Evolutionary conservation across 2,797 vertebrate species (phyloP), one percentile per base, ranked within the genome.

Genomic region (Clarias pachynema): DNA sequence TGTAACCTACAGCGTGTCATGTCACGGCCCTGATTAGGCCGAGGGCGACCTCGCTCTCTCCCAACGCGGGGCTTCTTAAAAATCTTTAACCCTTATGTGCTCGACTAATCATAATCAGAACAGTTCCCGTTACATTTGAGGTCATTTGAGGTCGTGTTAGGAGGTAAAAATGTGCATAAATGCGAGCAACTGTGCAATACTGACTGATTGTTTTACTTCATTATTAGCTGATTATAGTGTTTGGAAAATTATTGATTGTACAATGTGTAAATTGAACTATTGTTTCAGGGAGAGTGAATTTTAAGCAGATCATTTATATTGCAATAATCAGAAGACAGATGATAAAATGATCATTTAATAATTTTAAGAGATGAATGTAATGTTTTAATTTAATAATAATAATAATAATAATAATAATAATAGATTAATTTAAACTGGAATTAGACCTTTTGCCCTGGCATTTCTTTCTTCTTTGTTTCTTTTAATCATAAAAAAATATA

Each of bases 11-110:
- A 94, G 93, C 94, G 92, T 95, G 94, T 95, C 94, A 94, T 95
- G 95, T 95, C 95, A 95, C 91, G 94, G 92, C 94, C 90, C 93
- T 95, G 94, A 95, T 95, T 95, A 95, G 94, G 93, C 92, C 90
- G 92, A 91, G 88, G 93, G 94, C 94, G 94, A 94, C 95, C 95
- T 74, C 93, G 90, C 93, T 93, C 93, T 94, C 93, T 91, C 91
- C 91, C 90, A 94, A 94, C 93, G 94, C 91, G 90, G 90, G 26
- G 20, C 37, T 81, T 44, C 90, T n/a, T 49, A 90, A 6, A 6
- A 24, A 65, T 79, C 78, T 79, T 79, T 79, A 79, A 79, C 78
- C 60, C 78, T 79, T 26, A 65, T 4, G 7, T 49, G 24, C n/a
- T 65, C 59, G 3, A 79, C 34, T 63, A 63, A 79, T 79, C 37